Percentiles rank a stretch among this genome's conserved stretches.
phyloP scores from a whole-genome alignment of 2,113 vertebrate species.

The Gymnarchus niloticus region DNA sequence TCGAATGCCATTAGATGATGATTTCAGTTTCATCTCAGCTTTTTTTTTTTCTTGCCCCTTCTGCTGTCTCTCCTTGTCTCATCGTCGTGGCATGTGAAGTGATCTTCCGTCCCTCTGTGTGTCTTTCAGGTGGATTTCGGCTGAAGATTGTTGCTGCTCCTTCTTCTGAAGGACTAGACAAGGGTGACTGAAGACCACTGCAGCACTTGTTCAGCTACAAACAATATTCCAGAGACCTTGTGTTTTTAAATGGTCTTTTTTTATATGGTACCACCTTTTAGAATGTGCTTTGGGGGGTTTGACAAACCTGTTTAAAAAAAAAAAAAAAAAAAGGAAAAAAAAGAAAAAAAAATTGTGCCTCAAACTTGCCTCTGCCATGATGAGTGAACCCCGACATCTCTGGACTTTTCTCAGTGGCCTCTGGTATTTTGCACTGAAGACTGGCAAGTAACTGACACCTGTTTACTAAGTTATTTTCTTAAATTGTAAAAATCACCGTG shows the following conservation, averaged over 20 bases:
- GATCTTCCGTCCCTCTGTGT: slow-evolving; percentile 12
- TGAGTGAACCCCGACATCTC: not conserved
- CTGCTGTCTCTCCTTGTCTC: not conserved
- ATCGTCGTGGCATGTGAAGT: not conserved
- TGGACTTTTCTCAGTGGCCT: slow-evolving; percentile 27
- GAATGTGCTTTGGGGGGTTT: not conserved
- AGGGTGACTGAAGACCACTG: slow-evolving; percentile 64
- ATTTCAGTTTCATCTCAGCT: not conserved
- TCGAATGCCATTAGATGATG: not conserved
- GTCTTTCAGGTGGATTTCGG: slow-evolving; percentile 75
- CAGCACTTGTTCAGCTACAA: not conserved
- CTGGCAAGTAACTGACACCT: slow-evolving; percentile 63
- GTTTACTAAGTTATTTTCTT: slow-evolving; percentile 64
- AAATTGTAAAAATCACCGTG: slow-evolving; percentile 34
- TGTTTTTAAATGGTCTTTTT: slow-evolving; percentile 15
- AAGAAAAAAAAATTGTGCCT: slow-evolving; percentile 21
- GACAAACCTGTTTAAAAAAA: slow-evolving; percentile 5
- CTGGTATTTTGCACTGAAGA: slow-evolving; percentile 69
- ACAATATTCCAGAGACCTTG: slow-evolving; percentile 19
- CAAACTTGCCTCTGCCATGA: slow-evolving; percentile 3
- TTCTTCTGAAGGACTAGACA: slow-evolving; percentile 79
- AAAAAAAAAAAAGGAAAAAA: too few species aligned
- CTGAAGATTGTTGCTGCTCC: slow-evolving; percentile 80
- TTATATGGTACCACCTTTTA: slow-evolving; percentile 16
- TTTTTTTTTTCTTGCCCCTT: not conserved